These are phyloP conservation scores for Crotalus viridis DNA, from an alignment of 2,113 vertebrate genomes.

Conservation along the genomic window DNA sequence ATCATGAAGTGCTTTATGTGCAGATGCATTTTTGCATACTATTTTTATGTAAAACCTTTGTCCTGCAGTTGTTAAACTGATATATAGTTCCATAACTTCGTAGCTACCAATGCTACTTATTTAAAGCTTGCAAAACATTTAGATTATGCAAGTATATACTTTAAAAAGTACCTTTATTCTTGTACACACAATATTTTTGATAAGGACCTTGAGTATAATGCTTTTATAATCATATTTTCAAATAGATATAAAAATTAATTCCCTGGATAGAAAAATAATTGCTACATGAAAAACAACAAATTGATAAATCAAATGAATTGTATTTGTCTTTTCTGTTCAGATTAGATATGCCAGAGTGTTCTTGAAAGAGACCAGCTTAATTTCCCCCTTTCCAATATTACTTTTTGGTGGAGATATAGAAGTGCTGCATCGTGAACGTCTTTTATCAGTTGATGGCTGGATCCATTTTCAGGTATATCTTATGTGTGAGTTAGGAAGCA, in stretches of 20 bases:
- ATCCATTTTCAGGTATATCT: slow-evolving; percentile 90
- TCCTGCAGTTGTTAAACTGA: background rate
- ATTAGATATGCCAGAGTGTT: slow-evolving; percentile 92
- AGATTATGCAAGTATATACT: background rate
- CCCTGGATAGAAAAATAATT: background rate
- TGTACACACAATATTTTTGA: background rate
- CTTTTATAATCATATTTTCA: background rate
- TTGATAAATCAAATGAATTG: background rate
- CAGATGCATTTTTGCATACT: background rate
- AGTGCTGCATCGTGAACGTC: slow-evolving; percentile 91
- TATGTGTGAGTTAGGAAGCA: background rate
- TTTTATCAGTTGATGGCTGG: slow-evolving; percentile 92
- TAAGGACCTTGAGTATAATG: background rate
- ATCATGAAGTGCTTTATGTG: background rate
- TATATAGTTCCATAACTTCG: background rate
- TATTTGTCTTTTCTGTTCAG: slow-evolving; percentile 65
- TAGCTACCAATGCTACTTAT: background rate
- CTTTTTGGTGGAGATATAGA: slow-evolving; percentile 96
- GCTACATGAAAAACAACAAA: background rate
- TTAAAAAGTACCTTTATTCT: background rate
- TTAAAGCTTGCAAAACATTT: background rate
- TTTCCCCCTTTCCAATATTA: slow-evolving; percentile 90
- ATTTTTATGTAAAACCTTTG: background rate
- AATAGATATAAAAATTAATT: background rate
- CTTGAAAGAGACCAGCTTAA: slow-evolving; percentile 87